Evolutionary conservation across 2,888 invertebrate species (phyloP), one percentile per base, ranked within the genome.

Genomic region (Caenorhabditis sp.): DNA sequence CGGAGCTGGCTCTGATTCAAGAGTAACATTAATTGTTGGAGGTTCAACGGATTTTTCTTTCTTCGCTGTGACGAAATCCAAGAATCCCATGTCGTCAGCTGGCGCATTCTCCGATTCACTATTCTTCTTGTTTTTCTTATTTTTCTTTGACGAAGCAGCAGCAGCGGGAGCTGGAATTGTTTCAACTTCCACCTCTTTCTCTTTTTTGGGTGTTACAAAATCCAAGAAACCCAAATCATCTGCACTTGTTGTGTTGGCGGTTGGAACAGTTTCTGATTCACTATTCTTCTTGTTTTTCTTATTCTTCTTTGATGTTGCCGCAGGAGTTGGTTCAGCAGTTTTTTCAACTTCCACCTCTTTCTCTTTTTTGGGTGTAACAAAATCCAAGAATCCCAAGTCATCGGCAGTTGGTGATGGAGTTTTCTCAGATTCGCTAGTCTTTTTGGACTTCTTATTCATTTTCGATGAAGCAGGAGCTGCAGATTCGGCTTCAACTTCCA

Each of bases 31-130:
- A 21, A 58, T 50, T 27, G 71, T 55, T 43, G 67, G 58, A 21
- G 36, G 24, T 23, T 54, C 63, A 23, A 58, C 37, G 4, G 21
- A 17, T 26, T 60, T 61, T n/a, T 64, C 67, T 1, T 67, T 19
- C 55, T 67, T 67, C 21, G 70, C 49, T 31, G 58, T 66, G 4
- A 70, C 66, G 50, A 62, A 70, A 27, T 70, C 70, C 59, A 67
- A 62, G 58, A 66, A 66, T 3, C 62, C 66, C 55, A 63, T 49
- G 14, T 10, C 43, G 14, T 10, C 3, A 21, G 24, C 21, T 21
- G 53, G 53, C 6, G 19, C 8, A 10, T 19, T 37, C n/a, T 58
- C 49, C 10, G 43, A 19, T 49, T 59, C 59, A 49, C 49, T 49
- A 2, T 55, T 55, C 27, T 55, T 55, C 55, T 55, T 55, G 17